Evolutionary conservation across 92 coral and sea anemone species (phyloP).

Genomic region (Palythoa heliodiscus): DNA sequence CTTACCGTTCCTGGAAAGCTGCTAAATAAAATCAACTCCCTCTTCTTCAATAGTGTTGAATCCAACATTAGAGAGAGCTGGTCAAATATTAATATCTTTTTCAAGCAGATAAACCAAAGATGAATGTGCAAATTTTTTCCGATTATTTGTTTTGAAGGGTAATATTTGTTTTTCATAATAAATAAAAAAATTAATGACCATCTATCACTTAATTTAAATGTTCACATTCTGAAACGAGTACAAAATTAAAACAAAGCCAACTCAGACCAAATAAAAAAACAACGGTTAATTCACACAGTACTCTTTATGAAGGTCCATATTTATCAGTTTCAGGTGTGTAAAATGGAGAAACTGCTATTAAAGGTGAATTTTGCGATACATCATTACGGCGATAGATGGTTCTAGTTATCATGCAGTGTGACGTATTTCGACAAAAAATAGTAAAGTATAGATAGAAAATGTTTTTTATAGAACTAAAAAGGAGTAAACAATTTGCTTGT

Average conservation of each 20-base stretch:
- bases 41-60: background rate
- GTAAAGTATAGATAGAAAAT: too few species aligned
- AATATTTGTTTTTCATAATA: slow-evolving; percentile 30
- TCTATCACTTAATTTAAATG: background rate
- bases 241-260: background rate
- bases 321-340: background rate
- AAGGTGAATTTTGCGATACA: background rate
- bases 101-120: background rate
- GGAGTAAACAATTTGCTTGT: background rate
- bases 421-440: too few species aligned
- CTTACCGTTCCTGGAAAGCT: background rate
- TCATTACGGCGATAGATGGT: too few species aligned
- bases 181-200: slow-evolving; percentile 9
- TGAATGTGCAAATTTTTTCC: slow-evolving; percentile 22
- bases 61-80: background rate
- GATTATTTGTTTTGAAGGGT: slow-evolving; percentile 23
- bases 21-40: background rate
- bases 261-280: background rate
- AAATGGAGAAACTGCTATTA: background rate
- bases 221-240: background rate
- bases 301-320: background rate
- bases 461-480: background rate
- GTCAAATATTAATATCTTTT: background rate
- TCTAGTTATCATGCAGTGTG: too few species aligned
- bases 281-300: background rate